Evolutionary conservation across 2,113 vertebrate genomes (phyloP).

Genomic region (Tachysurus vachellii): DNA sequence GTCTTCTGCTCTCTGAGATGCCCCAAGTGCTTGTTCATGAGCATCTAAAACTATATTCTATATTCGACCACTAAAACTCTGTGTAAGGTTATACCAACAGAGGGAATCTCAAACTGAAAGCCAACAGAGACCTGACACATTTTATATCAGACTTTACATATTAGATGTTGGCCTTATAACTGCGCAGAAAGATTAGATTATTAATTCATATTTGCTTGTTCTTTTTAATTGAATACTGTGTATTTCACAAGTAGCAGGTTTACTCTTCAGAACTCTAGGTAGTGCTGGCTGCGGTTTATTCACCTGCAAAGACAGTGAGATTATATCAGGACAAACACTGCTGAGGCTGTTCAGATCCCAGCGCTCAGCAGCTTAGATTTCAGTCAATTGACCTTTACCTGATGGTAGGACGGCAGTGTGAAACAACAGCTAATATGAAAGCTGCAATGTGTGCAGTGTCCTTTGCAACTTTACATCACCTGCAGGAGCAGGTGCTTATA

Average conservation of each 20-base stretch:
- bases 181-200: not conserved
- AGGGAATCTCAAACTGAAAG: too few species aligned
- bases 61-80: too few species aligned
- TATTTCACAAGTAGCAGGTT: not conserved
- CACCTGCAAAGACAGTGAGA: conserved; percentile 10
- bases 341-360: conserved; percentile 32
- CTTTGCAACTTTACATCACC: conserved; percentile 24
- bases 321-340: not conserved
- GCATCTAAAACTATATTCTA: too few species aligned
- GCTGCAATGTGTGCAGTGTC: conserved; percentile 17
- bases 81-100: too few species aligned
- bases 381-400: conserved; percentile 32
- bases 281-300: conserved; percentile 1
- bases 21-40: too few species aligned
- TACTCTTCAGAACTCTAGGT: not conserved
- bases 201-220: not conserved
- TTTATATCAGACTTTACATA: too few species aligned
- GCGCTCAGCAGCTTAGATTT: conserved; percentile 19
- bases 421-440: conserved; percentile 27
- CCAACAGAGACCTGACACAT: too few species aligned
- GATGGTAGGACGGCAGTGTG: conserved; percentile 1
- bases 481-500: not conserved
- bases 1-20: too few species aligned
- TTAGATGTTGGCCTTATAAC: not conserved
- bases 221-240: not conserved